These are phyloP conservation scores for roundworm (Caenorhabditis elegans) DNA, from an alignment of 1,140 invertebrate genomes.

Conservation along the genomic window WBcel235 BX284604.4:11363501-11364000, in stretches of 20 bases:
- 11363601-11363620: neutral
- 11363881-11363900: neutral
- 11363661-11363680: neutral
- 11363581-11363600: slow-evolving; percentile 1
- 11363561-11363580: neutral
- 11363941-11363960: neutral
- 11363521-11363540: too few species aligned
- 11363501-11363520: too few species aligned
- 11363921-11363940: neutral
- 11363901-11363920: slow-evolving; percentile 11
- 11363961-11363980: neutral
- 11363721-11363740: too few species aligned
- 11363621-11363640: neutral
- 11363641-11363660: neutral
- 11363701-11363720: too few species aligned
- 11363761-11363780: too few species aligned
- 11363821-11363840: too few species aligned
- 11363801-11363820: too few species aligned
- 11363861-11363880: neutral
- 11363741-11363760: too few species aligned
- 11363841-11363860: too few species aligned
- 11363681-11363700: too few species aligned
- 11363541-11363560: neutral
- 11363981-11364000: neutral
- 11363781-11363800: too few species aligned